Evolutionary conservation across 2,113 vertebrate species (phyloP).

Genomic region (Excalfactoria chinensis): DNA sequence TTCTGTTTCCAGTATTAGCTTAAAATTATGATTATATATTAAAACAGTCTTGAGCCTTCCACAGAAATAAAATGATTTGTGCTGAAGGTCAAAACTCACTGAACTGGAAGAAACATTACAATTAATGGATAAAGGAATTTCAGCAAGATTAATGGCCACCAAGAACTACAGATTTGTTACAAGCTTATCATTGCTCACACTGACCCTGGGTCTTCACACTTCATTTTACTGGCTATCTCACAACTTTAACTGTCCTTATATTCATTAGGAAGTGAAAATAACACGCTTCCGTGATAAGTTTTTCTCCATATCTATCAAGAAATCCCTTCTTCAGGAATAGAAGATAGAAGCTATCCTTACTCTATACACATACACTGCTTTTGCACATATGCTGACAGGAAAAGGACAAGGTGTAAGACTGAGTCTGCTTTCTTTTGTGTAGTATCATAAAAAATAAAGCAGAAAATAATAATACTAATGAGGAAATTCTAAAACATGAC

Average conservation of each 20-base stretch:
- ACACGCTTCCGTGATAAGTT: background rate
- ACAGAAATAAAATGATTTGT: background rate
- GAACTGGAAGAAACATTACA: conserved; percentile 14
- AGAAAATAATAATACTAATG: background rate
- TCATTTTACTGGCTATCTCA: background rate
- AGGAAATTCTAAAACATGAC: background rate
- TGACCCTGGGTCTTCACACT: fast-evolving
- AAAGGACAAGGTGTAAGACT: background rate
- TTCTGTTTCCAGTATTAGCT: background rate
- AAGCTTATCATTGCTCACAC: background rate
- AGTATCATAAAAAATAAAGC: background rate
- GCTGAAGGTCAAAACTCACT: background rate
- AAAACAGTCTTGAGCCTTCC: background rate
- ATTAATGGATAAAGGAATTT: background rate
- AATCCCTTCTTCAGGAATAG: background rate
- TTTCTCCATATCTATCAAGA: fast-evolving
- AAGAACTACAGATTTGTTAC: background rate
- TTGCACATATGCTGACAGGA: background rate
- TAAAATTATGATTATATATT: background rate
- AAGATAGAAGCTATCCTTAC: background rate
- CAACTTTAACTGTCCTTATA: background rate
- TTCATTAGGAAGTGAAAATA: background rate
- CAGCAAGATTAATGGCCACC: background rate
- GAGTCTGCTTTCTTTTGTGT: background rate
- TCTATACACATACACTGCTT: no score